Evolutionary conservation across 2,113 vertebrate genomes (phyloP), one percentile per base, ranked within the genome.

Genomic region (Uria lomvia): DNA sequence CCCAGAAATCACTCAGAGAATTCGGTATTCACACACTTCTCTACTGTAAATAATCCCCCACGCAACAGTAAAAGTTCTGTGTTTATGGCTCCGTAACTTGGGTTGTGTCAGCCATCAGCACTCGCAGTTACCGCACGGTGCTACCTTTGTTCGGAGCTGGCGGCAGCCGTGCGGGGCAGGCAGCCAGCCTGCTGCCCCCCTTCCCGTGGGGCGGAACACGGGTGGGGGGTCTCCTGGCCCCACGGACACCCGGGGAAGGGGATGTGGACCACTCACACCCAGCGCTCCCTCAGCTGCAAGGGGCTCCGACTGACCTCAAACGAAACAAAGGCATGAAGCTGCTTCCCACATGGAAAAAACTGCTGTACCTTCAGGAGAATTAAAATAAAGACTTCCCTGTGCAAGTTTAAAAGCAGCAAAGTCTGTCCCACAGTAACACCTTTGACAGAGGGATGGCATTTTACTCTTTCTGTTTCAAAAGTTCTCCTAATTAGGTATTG

Each of bases 1-100:
- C 92, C 75, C 65, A 90, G 94, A 97, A 97, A 84, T 90, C 90
- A 88, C 94, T 97, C 76, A 73, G 89, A 88, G 81, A 97, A 88
- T 90, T 95, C 3, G 0, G 34, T 88, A 92, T 70, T 83, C 95
- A 73, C 79, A 81, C 36, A 87, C 65, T 77, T 65, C 77, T 74
- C 38, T 56, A 72, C 92, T 93, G 90, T 95, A 97, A 97, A 96
- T 94, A 94, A 96, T 91, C 89, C 92, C 91, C 88, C 58, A 74
- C 4, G 75, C 59, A 66, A 66, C 78, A 93, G 93, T 90, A 96
- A 73, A 93, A 62, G 20, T 67, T 95, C 45, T 60, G 36, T 63
- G 65, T 72, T 95, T 97, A 94, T 89, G 52, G 86, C 12, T 91
- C 62, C 89, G 38, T 95, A 95, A 97, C 90, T 96, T 73, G 92